phyloP scores from a whole-genome alignment of 2,797 vertebrate genomes.

The Galago senegalensis region DNA sequence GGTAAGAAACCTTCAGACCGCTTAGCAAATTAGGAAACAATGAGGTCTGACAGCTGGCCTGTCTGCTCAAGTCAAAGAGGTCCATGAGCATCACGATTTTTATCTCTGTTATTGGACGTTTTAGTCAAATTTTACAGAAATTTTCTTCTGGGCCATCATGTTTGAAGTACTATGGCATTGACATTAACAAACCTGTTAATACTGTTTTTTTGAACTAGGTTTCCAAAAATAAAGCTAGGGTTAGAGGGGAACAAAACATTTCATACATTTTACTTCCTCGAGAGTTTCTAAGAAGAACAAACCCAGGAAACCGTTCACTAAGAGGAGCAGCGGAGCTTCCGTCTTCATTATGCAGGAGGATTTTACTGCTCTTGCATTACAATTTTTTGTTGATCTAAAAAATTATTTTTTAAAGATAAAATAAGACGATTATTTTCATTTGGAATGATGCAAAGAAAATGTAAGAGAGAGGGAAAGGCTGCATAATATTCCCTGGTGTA shows the following conservation, averaged over 20 bases:
- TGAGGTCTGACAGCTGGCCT: too few relatives aligned
- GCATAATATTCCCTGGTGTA: too few relatives aligned
- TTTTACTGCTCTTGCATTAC: not conserved
- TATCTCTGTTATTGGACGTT: not conserved
- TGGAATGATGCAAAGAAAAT: not conserved
- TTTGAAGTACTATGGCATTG: not conserved
- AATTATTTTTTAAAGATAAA: not conserved
- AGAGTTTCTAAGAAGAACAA: not conserved
- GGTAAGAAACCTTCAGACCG: not conserved
- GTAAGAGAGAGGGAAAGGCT: not conserved
- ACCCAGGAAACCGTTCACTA: not conserved
- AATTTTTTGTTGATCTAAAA: conserved; percentile 17
- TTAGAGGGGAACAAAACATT: not conserved
- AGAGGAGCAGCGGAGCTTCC: not conserved
- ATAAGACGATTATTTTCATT: not conserved
- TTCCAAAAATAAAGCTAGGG: conserved; percentile 36
- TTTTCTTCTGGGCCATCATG: conserved; percentile 8
- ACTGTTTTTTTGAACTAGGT: not conserved
- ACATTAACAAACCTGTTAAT: not conserved
- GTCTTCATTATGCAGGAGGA: not conserved
- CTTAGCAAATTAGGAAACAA: not conserved
- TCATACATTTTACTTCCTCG: conserved; percentile 28
- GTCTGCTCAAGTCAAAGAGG: not conserved
- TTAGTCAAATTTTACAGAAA: conserved; percentile 5
- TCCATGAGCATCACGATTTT: not conserved